Percentiles rank a stretch among this genome's conserved stretches.
Evolutionary conservation across 2,888 invertebrate species (phyloP).

Genomic region (Hesperia comma): DNA sequence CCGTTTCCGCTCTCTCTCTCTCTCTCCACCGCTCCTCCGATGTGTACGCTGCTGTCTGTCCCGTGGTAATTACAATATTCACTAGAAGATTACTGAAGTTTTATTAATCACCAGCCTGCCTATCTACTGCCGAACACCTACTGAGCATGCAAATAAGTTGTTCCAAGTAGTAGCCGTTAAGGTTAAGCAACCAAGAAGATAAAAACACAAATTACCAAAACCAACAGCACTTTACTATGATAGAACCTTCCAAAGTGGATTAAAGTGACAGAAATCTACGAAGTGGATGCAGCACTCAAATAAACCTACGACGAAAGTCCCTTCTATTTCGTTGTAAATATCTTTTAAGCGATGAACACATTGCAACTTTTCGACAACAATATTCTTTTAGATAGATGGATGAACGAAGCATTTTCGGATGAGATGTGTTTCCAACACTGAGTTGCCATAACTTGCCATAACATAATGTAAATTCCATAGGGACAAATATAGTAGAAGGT

Average conservation of each 20-base stretch:
- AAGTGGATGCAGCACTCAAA: slow-evolving; percentile 22
- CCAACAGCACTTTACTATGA: slow-evolving; percentile 10
- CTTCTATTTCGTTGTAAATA: slow-evolving; percentile 9
- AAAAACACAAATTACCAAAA: background rate
- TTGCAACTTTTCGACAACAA: background rate
- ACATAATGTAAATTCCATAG: background rate
- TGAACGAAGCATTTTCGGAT: background rate
- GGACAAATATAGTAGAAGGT: background rate
- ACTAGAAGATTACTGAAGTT: too few relatives aligned
- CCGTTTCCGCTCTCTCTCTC: too few relatives aligned
- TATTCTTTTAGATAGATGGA: slow-evolving; percentile 2
- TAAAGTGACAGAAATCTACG: slow-evolving; percentile 24
- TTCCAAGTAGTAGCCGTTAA: too few relatives aligned
- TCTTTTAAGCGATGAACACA: slow-evolving; percentile 18
- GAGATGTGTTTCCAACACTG: background rate
- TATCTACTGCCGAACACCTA: too few relatives aligned
- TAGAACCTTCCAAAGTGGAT: slow-evolving; percentile 18
- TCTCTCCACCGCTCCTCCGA: too few relatives aligned
- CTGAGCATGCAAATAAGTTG: too few relatives aligned
- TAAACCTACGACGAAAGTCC: slow-evolving; percentile 25
- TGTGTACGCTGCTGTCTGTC: too few relatives aligned
- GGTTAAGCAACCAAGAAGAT: slow-evolving; percentile 1
- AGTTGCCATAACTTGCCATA: background rate
- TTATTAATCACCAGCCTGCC: too few relatives aligned
- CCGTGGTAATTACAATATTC: too few relatives aligned